phyloP scores from a whole-genome alignment of 2,888 invertebrate genomes.

The Galerucella pusilla region DNA sequence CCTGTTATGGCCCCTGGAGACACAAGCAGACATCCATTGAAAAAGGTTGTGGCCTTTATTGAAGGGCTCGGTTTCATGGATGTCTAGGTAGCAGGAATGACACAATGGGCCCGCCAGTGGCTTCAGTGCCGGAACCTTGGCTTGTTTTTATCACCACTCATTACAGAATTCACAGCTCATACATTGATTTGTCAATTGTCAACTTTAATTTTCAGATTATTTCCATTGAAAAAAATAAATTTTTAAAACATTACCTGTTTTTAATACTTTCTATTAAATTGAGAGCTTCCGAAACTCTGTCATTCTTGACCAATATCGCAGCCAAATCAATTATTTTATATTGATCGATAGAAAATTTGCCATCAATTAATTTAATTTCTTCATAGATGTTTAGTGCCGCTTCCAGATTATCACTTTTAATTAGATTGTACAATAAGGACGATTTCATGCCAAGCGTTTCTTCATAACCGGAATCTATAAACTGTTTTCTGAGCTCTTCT shows the following conservation, averaged over 20 bases:
- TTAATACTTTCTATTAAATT: constrained; percentile 62
- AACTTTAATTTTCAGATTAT: background rate
- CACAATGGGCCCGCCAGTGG: no score
- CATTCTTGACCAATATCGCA: constrained; percentile 68
- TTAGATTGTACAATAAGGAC: constrained; percentile 71
- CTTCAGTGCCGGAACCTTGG: no score
- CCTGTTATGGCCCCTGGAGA: no score
- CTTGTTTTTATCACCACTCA: no score
- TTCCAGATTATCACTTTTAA: constrained; percentile 69
- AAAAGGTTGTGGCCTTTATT: no score
- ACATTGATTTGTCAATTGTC: background rate
- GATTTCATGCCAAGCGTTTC: constrained; percentile 71
- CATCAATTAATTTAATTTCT: constrained; percentile 67
- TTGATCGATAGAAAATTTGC: constrained; percentile 73
- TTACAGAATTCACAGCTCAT: background rate
- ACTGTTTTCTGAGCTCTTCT: constrained; percentile 59
- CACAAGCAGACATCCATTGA: no score
- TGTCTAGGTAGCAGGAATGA: no score
- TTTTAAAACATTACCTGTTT: background rate
- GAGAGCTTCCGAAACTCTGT: constrained; percentile 65
- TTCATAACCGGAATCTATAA: constrained; percentile 45
- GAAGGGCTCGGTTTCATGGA: no score
- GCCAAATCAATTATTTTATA: constrained; percentile 75
- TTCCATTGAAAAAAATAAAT: background rate
- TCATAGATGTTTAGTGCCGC: constrained; percentile 68